phyloP scores from a whole-genome alignment of 1,140 invertebrate species.

The Sitophilus oryzae region DNA sequence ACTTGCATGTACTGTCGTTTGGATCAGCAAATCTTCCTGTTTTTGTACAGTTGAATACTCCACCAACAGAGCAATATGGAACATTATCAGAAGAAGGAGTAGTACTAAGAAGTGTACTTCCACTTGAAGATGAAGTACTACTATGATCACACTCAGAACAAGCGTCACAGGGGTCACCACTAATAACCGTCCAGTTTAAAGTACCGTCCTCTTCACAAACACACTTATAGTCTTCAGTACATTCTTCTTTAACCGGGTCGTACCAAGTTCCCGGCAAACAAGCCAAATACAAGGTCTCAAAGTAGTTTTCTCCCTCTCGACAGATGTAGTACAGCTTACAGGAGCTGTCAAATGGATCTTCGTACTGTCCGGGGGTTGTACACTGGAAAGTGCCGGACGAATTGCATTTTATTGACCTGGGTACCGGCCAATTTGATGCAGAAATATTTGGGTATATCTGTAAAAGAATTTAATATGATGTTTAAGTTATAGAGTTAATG shows the following conservation, averaged over 20 bases:
- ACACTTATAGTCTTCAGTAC: background rate
- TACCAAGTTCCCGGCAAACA: background rate
- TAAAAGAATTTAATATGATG: too few species aligned
- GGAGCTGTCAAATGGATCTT: background rate
- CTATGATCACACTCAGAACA: background rate
- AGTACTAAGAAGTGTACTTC: too few species aligned
- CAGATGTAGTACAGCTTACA: background rate
- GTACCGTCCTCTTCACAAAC: background rate
- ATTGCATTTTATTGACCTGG: background rate
- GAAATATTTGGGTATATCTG: background rate
- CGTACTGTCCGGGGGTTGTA: background rate
- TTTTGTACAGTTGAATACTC: background rate
- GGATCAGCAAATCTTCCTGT: background rate
- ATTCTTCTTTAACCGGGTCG: background rate
- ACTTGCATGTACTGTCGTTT: background rate
- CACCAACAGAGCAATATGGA: background rate
- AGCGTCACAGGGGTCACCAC: background rate
- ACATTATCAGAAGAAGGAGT: background rate
- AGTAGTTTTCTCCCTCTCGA: background rate
- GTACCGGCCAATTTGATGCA: conserved; percentile 2
- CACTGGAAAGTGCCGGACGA: conserved; percentile 1
- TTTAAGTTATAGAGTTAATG: too few species aligned
- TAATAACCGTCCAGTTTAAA: background rate
- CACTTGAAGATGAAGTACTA: too few species aligned
- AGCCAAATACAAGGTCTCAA: too few species aligned